Conservation (phyloP, 2,113 vertebrate genomes). For the Odocoileus hemionus region DNA sequence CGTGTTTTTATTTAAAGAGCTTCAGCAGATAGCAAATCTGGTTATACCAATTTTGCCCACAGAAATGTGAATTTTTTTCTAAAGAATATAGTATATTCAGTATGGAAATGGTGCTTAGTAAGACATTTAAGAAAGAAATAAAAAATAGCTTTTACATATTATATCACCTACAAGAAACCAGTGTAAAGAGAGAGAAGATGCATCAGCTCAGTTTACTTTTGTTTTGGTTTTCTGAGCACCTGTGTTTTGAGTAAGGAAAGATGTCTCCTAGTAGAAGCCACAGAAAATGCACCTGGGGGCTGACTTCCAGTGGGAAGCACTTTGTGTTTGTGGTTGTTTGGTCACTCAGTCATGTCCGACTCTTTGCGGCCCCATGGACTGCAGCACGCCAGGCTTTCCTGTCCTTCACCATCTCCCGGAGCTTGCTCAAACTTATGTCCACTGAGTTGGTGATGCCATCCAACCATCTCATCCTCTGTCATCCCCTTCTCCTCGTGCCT, state of each 20-base stretch:
- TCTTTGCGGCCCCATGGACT: neutral
- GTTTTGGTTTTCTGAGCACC: neutral
- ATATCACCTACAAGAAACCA: neutral
- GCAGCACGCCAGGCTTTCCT: neutral
- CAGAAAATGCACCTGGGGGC: neutral
- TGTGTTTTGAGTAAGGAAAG: neutral
- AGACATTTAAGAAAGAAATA: neutral
- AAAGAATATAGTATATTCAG: neutral
- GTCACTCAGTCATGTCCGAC: neutral
- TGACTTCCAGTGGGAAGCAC: neutral
- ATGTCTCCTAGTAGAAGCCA: neutral
- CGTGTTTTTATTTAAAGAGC: neutral
- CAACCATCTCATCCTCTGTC: neutral
- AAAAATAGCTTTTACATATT: neutral
- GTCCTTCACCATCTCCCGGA: neutral
- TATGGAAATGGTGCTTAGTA: neutral
- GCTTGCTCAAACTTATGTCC: neutral
- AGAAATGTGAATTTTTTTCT: neutral
- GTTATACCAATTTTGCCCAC: neutral
- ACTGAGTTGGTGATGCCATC: neutral
- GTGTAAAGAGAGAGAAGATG: neutral
- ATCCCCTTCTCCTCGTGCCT: neutral
- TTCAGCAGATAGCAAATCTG: neutral
- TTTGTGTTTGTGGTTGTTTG: neutral
- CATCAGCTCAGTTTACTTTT: neutral